Conservation (phyloP, 2,113 vertebrate species). For the Malaclemys terrapin region DNA sequence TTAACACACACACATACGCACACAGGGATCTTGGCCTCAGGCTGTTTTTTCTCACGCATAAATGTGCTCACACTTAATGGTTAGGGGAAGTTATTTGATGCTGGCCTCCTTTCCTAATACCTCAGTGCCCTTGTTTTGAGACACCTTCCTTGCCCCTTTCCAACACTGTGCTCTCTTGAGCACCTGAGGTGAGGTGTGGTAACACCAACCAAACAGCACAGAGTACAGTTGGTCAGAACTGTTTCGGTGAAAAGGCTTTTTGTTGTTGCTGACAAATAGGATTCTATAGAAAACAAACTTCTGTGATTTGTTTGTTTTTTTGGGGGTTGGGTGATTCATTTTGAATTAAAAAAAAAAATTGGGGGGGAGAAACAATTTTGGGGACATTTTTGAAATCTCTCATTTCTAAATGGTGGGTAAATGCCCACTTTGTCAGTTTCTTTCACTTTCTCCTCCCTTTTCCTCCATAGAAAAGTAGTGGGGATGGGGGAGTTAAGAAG, state of each 20-base stretch:
- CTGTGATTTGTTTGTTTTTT: no score
- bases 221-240: background rate
- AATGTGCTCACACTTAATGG: background rate
- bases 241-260: background rate
- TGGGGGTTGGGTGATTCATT: background rate
- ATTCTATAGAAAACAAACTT: conserved; percentile 39
- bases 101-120: background rate
- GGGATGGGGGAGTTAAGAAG: background rate
- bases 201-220: background rate
- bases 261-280: background rate
- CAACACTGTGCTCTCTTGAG: conserved; percentile 2
- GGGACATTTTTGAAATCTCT: background rate
- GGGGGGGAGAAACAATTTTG: background rate
- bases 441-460: background rate
- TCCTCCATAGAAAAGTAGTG: background rate
- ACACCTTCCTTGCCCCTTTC: conserved; percentile 2
- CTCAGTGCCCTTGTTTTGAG: conserved; percentile 22
- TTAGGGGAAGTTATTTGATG: conserved; percentile 5
- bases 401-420: conserved; percentile 25
- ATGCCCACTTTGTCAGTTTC: background rate
- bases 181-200: conserved; percentile 21
- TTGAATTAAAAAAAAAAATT: no score
- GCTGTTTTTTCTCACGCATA: background rate
- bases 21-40: background rate
- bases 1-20: background rate